A percentile compares a stretch with the other conserved stretches of the same genome.
Evolutionary conservation across 2,888 invertebrate genomes (phyloP).

Genomic region (Saturnia japonica): DNA sequence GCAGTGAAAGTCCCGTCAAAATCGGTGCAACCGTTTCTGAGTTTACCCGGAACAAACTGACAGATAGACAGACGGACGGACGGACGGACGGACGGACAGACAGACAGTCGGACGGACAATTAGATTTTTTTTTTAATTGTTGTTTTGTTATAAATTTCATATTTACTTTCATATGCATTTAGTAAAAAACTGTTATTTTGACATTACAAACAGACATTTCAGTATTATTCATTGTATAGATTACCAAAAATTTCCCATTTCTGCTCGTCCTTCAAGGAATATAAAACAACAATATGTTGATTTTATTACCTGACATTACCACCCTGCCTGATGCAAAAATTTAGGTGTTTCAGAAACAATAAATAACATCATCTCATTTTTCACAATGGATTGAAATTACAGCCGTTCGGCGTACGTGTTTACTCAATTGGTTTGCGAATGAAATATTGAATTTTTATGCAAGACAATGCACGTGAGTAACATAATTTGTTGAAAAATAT

Average conservation of each 20-base stretch:
- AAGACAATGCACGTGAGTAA: conserved; percentile 24
- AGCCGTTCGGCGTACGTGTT: conserved; percentile 36
- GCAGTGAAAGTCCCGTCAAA: too few species aligned
- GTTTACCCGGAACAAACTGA: too few species aligned
- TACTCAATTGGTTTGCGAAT: conserved; percentile 42
- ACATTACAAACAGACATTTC: too few species aligned
- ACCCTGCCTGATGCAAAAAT: background rate
- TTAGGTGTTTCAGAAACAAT: conserved; percentile 22
- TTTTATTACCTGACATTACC: background rate
- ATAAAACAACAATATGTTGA: background rate
- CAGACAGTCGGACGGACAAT: too few species aligned
- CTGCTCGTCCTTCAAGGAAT: background rate
- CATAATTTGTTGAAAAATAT: conserved; percentile 20
- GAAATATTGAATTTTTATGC: conserved; percentile 42
- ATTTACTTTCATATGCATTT: too few species aligned
- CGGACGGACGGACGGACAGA: too few species aligned
- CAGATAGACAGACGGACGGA: too few species aligned
- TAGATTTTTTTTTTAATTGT: too few species aligned
- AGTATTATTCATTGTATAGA: too few species aligned
- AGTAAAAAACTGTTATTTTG: too few species aligned
- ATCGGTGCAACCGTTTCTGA: too few species aligned
- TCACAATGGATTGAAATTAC: conserved; percentile 44
- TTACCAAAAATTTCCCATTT: background rate
- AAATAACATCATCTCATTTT: conserved; percentile 36
- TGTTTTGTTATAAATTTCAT: too few species aligned